Conservation (phyloP, 1,140 invertebrate species). For the Anastrepha ludens region DNA sequence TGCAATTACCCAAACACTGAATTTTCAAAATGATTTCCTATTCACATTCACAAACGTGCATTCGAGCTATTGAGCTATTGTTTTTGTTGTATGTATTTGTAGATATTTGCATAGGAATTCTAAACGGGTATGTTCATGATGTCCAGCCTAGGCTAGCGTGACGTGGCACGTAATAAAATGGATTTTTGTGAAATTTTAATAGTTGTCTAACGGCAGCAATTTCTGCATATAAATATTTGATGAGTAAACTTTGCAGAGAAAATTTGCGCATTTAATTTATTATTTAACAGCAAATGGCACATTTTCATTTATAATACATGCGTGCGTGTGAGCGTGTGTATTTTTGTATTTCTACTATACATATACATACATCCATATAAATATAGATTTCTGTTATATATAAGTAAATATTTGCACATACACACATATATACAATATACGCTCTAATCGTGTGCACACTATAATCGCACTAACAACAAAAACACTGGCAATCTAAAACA, state of each 20-base stretch:
- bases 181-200: slow-evolving; percentile 51
- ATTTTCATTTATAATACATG: slow-evolving; percentile 21
- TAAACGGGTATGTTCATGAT: not conserved
- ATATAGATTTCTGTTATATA: not conserved
- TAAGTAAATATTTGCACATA: not conserved
- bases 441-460: not conserved
- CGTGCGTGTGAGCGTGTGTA: not conserved
- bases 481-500: not conserved
- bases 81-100: not conserved
- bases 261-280: slow-evolving; percentile 16
- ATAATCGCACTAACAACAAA: not conserved
- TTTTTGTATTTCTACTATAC: not conserved
- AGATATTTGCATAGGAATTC: not conserved
- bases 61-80: not conserved
- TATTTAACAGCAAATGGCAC: slow-evolving; percentile 39
- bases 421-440: not conserved
- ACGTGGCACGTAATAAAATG: slow-evolving; percentile 40
- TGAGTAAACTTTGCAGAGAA: slow-evolving; percentile 1
- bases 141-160: not conserved
- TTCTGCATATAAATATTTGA: slow-evolving; percentile 12
- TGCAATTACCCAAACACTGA: not conserved
- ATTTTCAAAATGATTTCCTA: not conserved
- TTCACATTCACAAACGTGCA: not conserved
- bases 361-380: not conserved
- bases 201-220: slow-evolving; percentile 35